A percentile compares a stretch with the other conserved stretches of the same genome.
Conservation (phyloP, 1,140 invertebrate species). For the Orchestia grillus region DNA sequence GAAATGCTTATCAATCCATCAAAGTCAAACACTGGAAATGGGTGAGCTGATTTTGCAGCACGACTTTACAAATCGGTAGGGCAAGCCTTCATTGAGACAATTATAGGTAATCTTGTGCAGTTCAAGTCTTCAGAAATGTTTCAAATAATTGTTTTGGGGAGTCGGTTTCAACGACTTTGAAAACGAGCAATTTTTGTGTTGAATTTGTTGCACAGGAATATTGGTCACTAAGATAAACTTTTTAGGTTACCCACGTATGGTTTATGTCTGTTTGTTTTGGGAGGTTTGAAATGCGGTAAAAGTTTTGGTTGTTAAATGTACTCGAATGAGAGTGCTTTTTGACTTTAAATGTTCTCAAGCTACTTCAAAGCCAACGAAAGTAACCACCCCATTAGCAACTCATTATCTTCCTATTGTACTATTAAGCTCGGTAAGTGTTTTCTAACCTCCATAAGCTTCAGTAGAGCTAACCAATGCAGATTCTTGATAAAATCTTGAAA, state of each 20-base stretch:
- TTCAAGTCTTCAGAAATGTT: neutral
- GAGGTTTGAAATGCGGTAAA: neutral
- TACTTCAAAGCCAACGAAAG: too few relatives aligned
- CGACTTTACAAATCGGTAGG: neutral
- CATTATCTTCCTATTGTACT: too few relatives aligned
- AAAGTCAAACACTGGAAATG: neutral
- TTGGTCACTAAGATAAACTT: neutral
- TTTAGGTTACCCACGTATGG: neutral
- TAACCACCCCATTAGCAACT: too few relatives aligned
- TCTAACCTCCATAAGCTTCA: neutral
- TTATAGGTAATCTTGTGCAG: neutral
- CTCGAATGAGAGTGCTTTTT: neutral
- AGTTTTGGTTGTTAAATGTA: neutral
- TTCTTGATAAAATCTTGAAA: neutral
- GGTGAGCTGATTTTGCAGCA: neutral
- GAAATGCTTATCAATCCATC: conserved; percentile 42
- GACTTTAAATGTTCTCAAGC: neutral
- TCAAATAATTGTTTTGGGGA: neutral
- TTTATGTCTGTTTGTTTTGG: neutral
- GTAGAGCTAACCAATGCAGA: neutral
- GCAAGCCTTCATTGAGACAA: neutral
- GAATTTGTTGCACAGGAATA: neutral
- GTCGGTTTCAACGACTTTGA: neutral
- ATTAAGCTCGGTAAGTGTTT: neutral
- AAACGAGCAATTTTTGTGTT: neutral